Percentiles rank a stretch among this genome's conserved stretches.
Conservation (phyloP, 1,140 invertebrate species). For the Druon quercuslanigerum region DNA sequence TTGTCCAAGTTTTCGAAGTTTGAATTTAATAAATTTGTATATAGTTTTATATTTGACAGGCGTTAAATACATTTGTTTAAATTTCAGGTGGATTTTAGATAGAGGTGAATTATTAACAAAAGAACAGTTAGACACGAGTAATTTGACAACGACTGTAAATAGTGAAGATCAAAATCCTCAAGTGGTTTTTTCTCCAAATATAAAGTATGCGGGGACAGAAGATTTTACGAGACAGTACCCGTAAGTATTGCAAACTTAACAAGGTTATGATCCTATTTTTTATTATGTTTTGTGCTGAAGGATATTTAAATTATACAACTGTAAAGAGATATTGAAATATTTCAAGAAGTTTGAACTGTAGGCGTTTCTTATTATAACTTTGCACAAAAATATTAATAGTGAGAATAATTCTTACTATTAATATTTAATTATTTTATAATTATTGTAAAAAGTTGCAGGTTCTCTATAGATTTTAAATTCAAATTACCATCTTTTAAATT, state of each 20-base stretch:
- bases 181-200: conserved; percentile 76
- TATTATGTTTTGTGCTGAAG: no score
- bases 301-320: neutral
- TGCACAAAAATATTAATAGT: no score
- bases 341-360: neutral
- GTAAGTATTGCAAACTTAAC: conserved; percentile 58
- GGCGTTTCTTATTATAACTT: no score
- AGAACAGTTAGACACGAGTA: conserved; percentile 69
- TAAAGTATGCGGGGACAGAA: conserved; percentile 72
- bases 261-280: neutral
- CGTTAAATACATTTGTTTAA: conserved; percentile 24
- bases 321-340: conserved; percentile 17
- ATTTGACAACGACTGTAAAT: conserved; percentile 66
- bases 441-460: no score
- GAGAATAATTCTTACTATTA: no score
- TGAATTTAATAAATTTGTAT: conserved; percentile 49
- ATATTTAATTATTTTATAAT: no score
- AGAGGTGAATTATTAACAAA: conserved; percentile 73
- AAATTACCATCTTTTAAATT: no score
- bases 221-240: conserved; percentile 71
- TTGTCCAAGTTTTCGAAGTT: conserved; percentile 55
- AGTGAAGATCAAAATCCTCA: conserved; percentile 72
- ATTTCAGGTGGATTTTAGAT: conserved; percentile 68
- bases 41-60: neutral
- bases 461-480: no score